phyloP scores from a whole-genome alignment of 2,797 vertebrate species.

The Alosa sapidissima region DNA sequence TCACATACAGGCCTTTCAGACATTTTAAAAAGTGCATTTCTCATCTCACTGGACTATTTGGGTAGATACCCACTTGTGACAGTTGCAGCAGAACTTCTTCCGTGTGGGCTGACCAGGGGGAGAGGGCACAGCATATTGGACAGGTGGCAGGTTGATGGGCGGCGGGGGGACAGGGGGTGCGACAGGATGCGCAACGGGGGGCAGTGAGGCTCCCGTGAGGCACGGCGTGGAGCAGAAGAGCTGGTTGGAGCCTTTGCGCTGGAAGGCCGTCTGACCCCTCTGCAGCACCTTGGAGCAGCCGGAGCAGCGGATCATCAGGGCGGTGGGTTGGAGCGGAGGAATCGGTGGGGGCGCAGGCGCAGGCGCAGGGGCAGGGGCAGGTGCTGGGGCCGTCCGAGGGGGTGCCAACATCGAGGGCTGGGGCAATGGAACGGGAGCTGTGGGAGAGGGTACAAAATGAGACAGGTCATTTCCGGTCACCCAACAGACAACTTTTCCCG shows the following conservation, averaged over 20 bases:
- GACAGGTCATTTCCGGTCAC: neutral
- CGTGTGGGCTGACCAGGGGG: neutral
- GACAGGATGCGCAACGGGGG: slow-evolving; percentile 62
- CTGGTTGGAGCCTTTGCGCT: slow-evolving; percentile 97
- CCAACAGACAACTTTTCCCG: neutral
- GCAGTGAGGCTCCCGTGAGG: slow-evolving; percentile 88
- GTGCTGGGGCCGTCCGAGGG: slow-evolving; percentile 41
- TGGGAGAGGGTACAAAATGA: neutral
- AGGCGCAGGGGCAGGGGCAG: slow-evolving; percentile 57
- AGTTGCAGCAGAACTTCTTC: neutral
- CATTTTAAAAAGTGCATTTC: neutral
- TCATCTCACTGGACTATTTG: neutral
- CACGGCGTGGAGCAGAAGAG: slow-evolving; percentile 98
- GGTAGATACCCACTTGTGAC: neutral
- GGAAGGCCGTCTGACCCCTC: slow-evolving; percentile 97
- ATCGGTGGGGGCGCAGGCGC: slow-evolving; percentile 65
- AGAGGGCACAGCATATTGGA: neutral
- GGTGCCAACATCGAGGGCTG: slow-evolving; percentile 38
- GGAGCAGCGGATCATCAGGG: slow-evolving; percentile 86
- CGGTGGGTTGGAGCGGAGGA: slow-evolving; percentile 73
- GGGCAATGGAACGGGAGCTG: slow-evolving; percentile 27
- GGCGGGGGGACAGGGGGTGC: slow-evolving; percentile 46
- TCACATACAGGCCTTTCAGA: neutral
- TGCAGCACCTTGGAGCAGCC: slow-evolving; percentile 93
- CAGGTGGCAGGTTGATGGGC: neutral